Percentiles rank a stretch among this genome's conserved stretches.
Conservation (phyloP, 2,113 vertebrate genomes). For the Solea senegalensis region DNA sequence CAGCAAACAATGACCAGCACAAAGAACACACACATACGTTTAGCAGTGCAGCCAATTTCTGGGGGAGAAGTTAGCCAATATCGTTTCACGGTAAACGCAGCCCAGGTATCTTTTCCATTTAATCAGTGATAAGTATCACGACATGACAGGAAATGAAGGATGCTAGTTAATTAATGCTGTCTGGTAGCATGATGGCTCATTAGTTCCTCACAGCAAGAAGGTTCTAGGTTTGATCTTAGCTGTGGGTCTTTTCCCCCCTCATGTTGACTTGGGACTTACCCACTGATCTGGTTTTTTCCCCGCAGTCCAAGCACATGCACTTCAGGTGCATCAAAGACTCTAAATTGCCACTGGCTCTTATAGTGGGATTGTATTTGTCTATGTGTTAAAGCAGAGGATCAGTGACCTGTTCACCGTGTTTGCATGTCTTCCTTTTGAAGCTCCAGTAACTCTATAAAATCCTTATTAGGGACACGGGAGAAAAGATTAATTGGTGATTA, state of each 20-base stretch:
- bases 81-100: conserved; percentile 30
- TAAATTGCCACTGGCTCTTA: neutral
- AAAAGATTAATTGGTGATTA: neutral
- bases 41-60: conserved; percentile 61
- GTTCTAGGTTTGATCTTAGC: conserved; percentile 55
- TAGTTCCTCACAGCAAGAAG: conserved; percentile 55
- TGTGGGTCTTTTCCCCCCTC: conserved; percentile 20
- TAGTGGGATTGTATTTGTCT: conserved; percentile 1
- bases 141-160: conserved; percentile 64
- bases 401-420: neutral
- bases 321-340: conserved; percentile 10
- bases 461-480: neutral
- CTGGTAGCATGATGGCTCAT: conserved; percentile 61
- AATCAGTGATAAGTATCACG: conserved; percentile 65
- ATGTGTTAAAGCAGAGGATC: neutral
- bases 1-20: conserved; percentile 71
- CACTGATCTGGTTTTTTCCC: neutral
- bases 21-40: conserved; percentile 64
- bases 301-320: conserved; percentile 5
- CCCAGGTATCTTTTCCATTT: conserved; percentile 52
- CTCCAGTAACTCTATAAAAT: neutral
- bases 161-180: conserved; percentile 58
- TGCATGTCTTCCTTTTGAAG: neutral
- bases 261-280: conserved; percentile 12
- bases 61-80: conserved; percentile 27